Evolutionary conservation across 2,113 vertebrate genomes (phyloP).

Genomic region (Australoheros scitulus): DNA sequence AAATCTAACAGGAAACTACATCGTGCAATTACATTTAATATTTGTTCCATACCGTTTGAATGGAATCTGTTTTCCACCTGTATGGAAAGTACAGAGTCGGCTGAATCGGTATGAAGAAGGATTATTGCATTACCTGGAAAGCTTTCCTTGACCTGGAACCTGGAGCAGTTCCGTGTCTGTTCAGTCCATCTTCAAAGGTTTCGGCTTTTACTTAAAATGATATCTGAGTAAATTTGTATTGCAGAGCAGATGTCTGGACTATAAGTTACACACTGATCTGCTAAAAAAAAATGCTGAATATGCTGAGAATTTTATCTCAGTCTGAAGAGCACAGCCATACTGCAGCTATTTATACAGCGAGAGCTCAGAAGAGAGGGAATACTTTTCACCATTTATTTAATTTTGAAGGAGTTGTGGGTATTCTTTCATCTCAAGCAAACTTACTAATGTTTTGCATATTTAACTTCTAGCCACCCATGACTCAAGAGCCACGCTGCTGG

Average conservation of each 20-base stretch:
- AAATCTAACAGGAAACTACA: not conserved
- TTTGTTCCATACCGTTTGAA: not conserved
- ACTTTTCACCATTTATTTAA: not conserved
- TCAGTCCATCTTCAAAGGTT: not conserved
- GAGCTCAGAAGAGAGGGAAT: not conserved
- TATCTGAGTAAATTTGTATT: not conserved
- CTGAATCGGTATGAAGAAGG: not conserved
- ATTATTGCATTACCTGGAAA: not conserved
- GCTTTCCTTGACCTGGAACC: not conserved
- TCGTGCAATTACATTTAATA: not conserved
- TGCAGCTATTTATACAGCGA: not conserved
- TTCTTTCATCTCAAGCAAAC: not conserved
- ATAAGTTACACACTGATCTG: not conserved
- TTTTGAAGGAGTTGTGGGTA: not conserved
- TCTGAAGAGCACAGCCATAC: not conserved
- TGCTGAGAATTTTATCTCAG: not conserved
- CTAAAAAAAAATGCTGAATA: not conserved
- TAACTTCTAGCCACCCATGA: constrained; percentile 6
- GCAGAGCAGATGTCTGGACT: not conserved
- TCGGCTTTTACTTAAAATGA: not conserved
- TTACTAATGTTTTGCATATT: not conserved
- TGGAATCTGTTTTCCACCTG: not conserved
- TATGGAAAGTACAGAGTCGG: not conserved
- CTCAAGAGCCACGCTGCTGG: constrained; percentile 9
- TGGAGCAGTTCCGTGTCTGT: not conserved